Base-by-base conservation (phyloP, 2,888 invertebrate species). In the Sinodicranocentrus sp. region DNA sequence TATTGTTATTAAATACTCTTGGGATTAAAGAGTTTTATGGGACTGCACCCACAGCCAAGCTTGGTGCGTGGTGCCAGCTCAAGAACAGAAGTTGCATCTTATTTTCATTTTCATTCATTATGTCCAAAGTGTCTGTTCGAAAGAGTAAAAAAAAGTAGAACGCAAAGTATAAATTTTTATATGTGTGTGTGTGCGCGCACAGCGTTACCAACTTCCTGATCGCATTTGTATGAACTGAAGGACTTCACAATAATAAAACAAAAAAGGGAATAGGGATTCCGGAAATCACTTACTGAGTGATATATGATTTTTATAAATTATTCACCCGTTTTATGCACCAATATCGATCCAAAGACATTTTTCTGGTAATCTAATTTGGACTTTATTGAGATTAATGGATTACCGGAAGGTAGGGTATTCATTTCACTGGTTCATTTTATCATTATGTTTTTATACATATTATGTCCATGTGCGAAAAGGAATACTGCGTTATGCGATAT, bases 321-420 rank as follows among this genome's bases (percentile, higher is more conserved):
- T 63, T 63, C 26, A 3, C 39, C 26, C 61, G 54, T 48, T 76
- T 54, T 44, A 48, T 75, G 52, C 57, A 73, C 65, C 75, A 82
- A 52, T 59, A 82, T 61, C 54, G 84, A 82, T 82, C 77, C 33
- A 19, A 82, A 61, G 19, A n/a, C 33, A 44, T 43, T 73, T 73
- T 68, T 82, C 82, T 52, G 54, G 26, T 44, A 61, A 73, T 85
- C 57, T 65, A 33, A 73, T 72, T 80, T 73, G 44, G n/a, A 54
- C 76, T 71, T 85, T 78, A 85, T 82, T 82, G 85, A 85, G 82
- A 85, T 82, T 68, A 82, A 85, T 82, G 85, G 71, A 17, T 21
- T 61, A 68, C 59, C 82, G 68, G 68, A 82, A 75, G 75, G 68
- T 26, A 33, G 63, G 59, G n/a, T n/a, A n/a, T n/a, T n/a, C n/a